Percentiles rank a stretch among this genome's conserved stretches.
phyloP scores from a whole-genome alignment of 2,113 vertebrate species.

The Clarias batrachus region DNA sequence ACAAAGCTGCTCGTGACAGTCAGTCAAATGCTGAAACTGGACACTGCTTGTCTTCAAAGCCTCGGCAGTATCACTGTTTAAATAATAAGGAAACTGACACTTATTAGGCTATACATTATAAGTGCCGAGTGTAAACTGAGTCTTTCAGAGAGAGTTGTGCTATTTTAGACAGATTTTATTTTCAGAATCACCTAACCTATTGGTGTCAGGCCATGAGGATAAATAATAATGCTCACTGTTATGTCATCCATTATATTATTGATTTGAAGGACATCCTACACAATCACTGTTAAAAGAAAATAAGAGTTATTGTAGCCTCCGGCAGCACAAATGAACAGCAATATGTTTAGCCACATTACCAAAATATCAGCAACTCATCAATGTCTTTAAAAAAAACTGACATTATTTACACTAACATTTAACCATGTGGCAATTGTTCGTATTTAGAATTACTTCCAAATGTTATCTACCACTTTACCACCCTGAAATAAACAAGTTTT shows the following conservation, averaged over 20 bases:
- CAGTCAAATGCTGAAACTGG: constrained; percentile 11
- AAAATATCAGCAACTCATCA: constrained; percentile 17
- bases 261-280: constrained; percentile 14
- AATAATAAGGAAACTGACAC: background rate
- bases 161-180: background rate
- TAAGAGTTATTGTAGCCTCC: constrained; percentile 24
- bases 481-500: constrained; percentile 11
- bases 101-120: background rate
- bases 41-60: background rate
- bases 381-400: background rate
- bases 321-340: background rate
- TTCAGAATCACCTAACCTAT: background rate
- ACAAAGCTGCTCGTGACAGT: background rate
- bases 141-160: background rate
- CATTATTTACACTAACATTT: background rate
- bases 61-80: background rate
- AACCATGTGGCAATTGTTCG: background rate
- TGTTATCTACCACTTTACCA: background rate
- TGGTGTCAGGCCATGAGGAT: background rate
- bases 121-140: background rate
- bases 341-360: constrained; percentile 20
- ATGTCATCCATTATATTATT: constrained; percentile 21
- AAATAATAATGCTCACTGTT: constrained; percentile 9
- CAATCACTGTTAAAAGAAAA: constrained; percentile 39
- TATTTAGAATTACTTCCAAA: background rate